Evolutionary conservation across 2,113 vertebrate species (phyloP), one percentile per base, ranked within the genome.

Genomic region (Gadus macrocephalus): DNA sequence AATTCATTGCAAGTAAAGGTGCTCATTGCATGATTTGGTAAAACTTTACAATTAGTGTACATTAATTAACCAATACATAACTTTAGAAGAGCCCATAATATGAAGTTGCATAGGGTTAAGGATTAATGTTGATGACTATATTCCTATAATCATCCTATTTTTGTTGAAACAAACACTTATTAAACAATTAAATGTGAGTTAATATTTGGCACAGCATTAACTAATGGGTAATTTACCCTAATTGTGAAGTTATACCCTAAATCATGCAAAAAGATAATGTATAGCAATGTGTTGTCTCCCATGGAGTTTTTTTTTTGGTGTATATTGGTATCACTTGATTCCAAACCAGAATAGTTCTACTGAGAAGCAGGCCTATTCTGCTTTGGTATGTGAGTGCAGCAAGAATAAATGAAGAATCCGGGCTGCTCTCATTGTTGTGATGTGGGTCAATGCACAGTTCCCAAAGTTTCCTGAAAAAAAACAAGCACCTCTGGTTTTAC

Each of bases 1-100:
- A 86, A 84, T 81, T 82, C 62, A 71, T 61, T 66, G 71, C 84
- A 81, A 86, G 88, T 68, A 87, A 84, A 85, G 81, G 62, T 82
- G 74, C 77, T 83, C 84, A 16, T 76, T 78, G 77, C 31, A 35
- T 5, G 31, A 35, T 35, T 4, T 35, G 31, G 31, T 35, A 35
- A 35, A 4, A 35, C 31, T 35, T 35, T 35, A 35, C 31, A 35
- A 35, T 35, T 35, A 35, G 31, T 4, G 31, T 35, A 35, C 31
- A 35, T 35, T 35, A 35, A 35, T 35, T 35, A 35, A 35, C 4
- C 31, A 4, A 35, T 35, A 35, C 0, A 5, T 35, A 35, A 35
- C 31, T 5, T 35, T 35, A 35, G 6, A 5, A 5, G 31, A 35
- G 25, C 25, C 31, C 4, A 7, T 35, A 35, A 35, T 35, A 5